These are phyloP conservation scores for Menura novaehollandiae DNA, from an alignment of 2,113 vertebrate species.

Conservation along the genomic window DNA sequence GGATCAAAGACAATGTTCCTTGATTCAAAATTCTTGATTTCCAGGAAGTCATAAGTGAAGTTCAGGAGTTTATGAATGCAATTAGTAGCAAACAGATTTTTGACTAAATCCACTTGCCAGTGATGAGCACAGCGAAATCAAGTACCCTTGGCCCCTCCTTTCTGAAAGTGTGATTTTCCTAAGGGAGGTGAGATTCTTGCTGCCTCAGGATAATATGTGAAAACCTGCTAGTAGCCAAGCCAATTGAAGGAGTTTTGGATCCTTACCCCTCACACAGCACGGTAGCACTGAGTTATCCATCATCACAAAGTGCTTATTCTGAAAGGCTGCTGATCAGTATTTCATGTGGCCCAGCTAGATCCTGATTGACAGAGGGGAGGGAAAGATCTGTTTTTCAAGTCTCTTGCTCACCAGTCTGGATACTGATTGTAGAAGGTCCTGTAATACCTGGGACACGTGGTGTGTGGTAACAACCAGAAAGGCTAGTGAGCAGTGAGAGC, in stretches of 20 bases:
- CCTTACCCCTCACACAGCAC: not conserved
- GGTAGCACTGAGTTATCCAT: not conserved
- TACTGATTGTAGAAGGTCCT: not conserved
- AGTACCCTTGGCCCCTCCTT: not conserved
- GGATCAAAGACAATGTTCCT: not conserved
- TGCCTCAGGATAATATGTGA: not conserved
- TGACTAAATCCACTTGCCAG: not conserved
- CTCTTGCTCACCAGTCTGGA: not conserved
- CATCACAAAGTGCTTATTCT: not conserved
- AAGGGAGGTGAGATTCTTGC: not conserved
- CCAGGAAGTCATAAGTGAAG: not conserved
- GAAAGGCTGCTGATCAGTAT: not conserved
- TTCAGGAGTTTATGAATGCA: not conserved
- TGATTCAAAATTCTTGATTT: not conserved
- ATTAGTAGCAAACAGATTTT: not conserved
- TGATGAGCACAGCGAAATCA: not conserved
- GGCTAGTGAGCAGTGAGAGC: not conserved
- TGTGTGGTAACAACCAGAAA: not conserved
- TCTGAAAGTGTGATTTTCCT: not conserved
- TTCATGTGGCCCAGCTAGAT: constrained; percentile 17
- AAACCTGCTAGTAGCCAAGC: not conserved
- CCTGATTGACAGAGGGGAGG: not conserved
- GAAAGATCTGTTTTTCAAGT: not conserved
- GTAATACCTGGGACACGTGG: not conserved
- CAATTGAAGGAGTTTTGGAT: not conserved